phyloP scores from a whole-genome alignment of 2,888 invertebrate species.

The Thera obeliscata region DNA sequence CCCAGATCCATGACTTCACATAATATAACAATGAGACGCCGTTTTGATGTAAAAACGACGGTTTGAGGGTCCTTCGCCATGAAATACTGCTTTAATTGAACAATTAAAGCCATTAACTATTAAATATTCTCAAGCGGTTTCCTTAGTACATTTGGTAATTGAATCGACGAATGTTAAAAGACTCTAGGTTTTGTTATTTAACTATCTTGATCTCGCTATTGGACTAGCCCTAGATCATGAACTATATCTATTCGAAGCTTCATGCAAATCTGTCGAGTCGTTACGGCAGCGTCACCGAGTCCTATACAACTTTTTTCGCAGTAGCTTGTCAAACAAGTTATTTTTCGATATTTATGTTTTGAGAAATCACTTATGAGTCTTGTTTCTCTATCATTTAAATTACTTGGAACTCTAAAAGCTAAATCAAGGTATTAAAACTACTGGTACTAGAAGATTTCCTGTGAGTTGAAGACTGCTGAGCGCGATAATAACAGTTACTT shows the following conservation, averaged over 20 bases:
- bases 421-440: not conserved
- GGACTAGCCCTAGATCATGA: no score
- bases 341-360: no score
- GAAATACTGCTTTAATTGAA: conserved; percentile 41
- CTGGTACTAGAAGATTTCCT: not conserved
- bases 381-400: no score
- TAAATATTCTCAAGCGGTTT: conserved; percentile 18
- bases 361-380: no score
- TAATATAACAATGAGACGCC: conserved; percentile 62
- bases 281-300: no score
- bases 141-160: not conserved
- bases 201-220: not conserved
- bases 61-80: conserved; percentile 53
- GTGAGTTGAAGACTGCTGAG: not conserved
- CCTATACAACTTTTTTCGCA: no score
- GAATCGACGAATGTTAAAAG: not conserved
- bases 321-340: no score
- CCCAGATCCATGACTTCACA: conserved; percentile 60
- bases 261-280: no score
- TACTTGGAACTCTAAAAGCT: no score
- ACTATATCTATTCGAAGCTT: no score
- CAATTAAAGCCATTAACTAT: conserved; percentile 33
- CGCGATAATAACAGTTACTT: not conserved
- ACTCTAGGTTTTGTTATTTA: not conserved
- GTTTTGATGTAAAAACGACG: conserved; percentile 65